Percentiles rank a stretch among this genome's conserved stretches.
Evolutionary conservation across 2,888 invertebrate genomes (phyloP).

Genomic region (Eristalinus aeneus): DNA sequence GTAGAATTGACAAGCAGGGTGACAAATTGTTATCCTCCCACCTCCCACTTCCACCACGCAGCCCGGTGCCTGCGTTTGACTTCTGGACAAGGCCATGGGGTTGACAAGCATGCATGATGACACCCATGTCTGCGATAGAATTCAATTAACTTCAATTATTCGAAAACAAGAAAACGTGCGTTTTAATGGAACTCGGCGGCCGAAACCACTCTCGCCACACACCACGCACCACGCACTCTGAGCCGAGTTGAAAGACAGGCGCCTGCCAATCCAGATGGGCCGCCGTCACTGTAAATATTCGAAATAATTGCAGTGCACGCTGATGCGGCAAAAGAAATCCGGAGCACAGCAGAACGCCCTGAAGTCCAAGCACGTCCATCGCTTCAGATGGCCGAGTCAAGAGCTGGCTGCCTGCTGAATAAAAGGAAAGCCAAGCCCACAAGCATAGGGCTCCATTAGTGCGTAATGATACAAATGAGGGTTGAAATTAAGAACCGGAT

Average conservation of each 20-base stretch:
- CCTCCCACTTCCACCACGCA: not conserved
- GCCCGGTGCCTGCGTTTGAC: slow-evolving; percentile 42
- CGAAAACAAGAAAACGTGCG: slow-evolving; percentile 66
- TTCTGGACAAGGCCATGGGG: slow-evolving; percentile 33
- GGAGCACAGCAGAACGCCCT: not conserved
- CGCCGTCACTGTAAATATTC: slow-evolving; percentile 41
- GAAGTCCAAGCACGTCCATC: not conserved
- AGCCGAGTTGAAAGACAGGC: not conserved
- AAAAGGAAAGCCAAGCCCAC: slow-evolving; percentile 2
- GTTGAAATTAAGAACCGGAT: slow-evolving; percentile 63
- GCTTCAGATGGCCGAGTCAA: not conserved
- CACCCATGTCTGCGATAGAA: slow-evolving; percentile 58
- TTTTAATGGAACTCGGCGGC: slow-evolving; percentile 62
- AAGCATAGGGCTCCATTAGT: slow-evolving; percentile 65
- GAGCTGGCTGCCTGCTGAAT: not conserved
- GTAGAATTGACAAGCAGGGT: slow-evolving; percentile 60
- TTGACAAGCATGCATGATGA: slow-evolving; percentile 46
- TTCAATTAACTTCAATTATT: slow-evolving; percentile 70
- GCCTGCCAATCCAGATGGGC: not conserved
- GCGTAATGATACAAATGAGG: slow-evolving; percentile 68
- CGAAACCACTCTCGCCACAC: not conserved
- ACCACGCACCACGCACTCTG: not conserved
- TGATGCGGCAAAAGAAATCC: slow-evolving; percentile 63
- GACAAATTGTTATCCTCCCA: not conserved
- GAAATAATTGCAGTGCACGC: slow-evolving; percentile 63